Evolutionary conservation across 2,113 vertebrate genomes (phyloP), one percentile per base, ranked within the genome.

Genomic region (Xiphophorus maculatus): DNA sequence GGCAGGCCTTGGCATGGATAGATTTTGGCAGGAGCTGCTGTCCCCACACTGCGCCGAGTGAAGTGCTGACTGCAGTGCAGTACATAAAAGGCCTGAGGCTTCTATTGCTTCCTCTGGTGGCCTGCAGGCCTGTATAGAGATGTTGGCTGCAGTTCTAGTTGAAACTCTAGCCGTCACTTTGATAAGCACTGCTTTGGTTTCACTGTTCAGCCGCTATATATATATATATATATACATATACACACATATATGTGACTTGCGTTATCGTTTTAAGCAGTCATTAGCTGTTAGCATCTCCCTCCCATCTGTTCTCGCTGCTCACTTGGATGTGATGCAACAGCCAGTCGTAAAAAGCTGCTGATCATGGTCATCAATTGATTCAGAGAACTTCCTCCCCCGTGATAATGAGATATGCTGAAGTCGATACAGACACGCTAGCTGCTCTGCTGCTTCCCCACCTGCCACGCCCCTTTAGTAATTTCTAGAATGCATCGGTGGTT

Each of bases 1-100:
- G 90, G 92, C 90, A 86, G 88, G 90, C 88, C 87, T 90, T 90
- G 89, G 90, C 91, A 89, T 84, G 14, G 83, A 89, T 87, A 73
- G 84, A 69, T 89, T 88, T 92, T 93, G 91, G 93, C 93, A 93
- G 82, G 73, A 87, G 88, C 89, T 81, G 77, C 74, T 92, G 92
- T 92, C 90, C 88, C 88, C 88, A 88, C 89, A 90, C 90, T 92
- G 80, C 63, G 10, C 86, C 58, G 85, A 90, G 87, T 86, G 84
- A 90, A 83, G 89, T 89, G 88, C 88, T 88, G 90, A 92, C 93
- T 92, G 82, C 87, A 90, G 86, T 82, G 85, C 83, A 88, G 88
- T 91, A 91, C 91, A 91, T 87, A 88, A 91, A 89, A 88, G 89
- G 87, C 90, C 87, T 0, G 61, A 83, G 87, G 90, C 87, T 87